A percentile compares a stretch with the other conserved stretches of the same genome.
Evolutionary conservation across 2,797 vertebrate species (phyloP).

Genomic region (Octomys mimax): DNA sequence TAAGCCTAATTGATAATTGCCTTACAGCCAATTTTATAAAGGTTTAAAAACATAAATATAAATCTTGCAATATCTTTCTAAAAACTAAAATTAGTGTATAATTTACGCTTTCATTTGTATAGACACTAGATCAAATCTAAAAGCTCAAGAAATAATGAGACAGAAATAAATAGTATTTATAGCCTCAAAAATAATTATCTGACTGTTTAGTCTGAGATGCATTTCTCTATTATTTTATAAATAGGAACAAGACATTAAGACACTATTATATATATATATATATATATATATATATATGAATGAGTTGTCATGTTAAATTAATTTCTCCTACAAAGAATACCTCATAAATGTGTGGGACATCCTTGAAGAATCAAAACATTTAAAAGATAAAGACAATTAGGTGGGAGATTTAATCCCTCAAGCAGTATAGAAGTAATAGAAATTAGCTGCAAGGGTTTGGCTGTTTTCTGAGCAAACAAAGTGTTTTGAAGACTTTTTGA

Average conservation of each 20-base stretch:
- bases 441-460: not conserved
- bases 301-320: constrained; percentile 63
- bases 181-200: constrained; percentile 74
- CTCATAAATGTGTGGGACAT: constrained; percentile 67
- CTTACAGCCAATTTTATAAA: constrained; percentile 18
- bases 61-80: constrained; percentile 55
- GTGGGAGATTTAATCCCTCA: constrained; percentile 35
- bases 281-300: not conserved
- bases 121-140: constrained; percentile 74
- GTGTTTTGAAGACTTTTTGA: not conserved
- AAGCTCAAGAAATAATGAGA: constrained; percentile 73
- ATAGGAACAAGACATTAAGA: constrained; percentile 51
- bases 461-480: constrained; percentile 30
- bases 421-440: constrained; percentile 59
- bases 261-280: constrained; percentile 32
- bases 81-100: constrained; percentile 71
- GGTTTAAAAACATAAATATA: constrained; percentile 66
- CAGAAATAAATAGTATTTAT: constrained; percentile 76
- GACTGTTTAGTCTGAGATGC: constrained; percentile 76
- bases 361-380: constrained; percentile 70
- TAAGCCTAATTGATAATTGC: constrained; percentile 56
- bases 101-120: constrained; percentile 65
- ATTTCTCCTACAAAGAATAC: constrained; percentile 53
- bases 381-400: constrained; percentile 62
- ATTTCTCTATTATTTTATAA: constrained; percentile 75